Evolutionary conservation across 1,140 invertebrate genomes (phyloP), one percentile per base, ranked within the genome.

Genomic region (Euschistus heros): DNA sequence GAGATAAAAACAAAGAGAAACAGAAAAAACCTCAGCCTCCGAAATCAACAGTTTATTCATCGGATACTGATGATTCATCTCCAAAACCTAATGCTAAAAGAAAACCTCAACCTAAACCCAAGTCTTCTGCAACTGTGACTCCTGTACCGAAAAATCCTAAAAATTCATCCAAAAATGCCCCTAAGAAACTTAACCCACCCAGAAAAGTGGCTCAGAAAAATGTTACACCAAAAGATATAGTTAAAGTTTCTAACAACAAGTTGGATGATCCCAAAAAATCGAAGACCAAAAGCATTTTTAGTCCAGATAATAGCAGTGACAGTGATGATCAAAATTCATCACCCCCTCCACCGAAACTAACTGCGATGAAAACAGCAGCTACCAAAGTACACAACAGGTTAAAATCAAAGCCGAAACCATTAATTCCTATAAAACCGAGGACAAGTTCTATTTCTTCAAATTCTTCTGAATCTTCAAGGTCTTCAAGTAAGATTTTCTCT

Each of bases 271-370:
- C 80, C 68, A 78, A 80, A 44, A 84, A 83, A 63, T 72, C 79
- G 17, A 89, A 88, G 69, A 87, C 86, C 67, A 89, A 88, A 72
- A 89, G 87, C 74, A 89, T 89, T 72, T 89, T 89, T 69, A 89
- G 86, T 68, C 87, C 87, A 1, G 87, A 89, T 69, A 88, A 89
- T 69, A 87, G 86, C 73, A 87, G 86, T 33, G 86, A 87, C 74
- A 87, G 86, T 66, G 86, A 87, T 68, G 75, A 72, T 66, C 71
- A 71, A 24, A 63, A 69, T 22, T 65, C 73, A 5, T 68, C 68
- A 17, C 69, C 71, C 26, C 71, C 73, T 54, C 73, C 74, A 55
- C 73, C 59, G 73, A 80, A 75, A 60, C 71, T 68, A 71, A 66
- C 73, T 52, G 73, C 74, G 7, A 80, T 80, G 68, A 75, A 79